These are phyloP conservation scores for Gallinago undulata DNA, from an alignment of 2,113 vertebrate genomes.

Conservation along the genomic window DNA sequence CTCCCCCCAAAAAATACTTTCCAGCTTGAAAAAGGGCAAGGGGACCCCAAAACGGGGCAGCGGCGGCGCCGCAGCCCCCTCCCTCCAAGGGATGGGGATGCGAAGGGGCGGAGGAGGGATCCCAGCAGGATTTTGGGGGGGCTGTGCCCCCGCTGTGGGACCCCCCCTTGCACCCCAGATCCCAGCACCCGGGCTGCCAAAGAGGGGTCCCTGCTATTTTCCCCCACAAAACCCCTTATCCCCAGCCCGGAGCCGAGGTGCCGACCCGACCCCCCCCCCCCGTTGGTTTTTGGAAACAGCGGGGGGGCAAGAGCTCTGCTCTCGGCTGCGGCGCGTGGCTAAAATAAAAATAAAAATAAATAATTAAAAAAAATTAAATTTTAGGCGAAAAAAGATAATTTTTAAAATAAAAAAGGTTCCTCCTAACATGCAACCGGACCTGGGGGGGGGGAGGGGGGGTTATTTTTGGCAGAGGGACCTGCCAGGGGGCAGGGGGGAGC, in stretches of 20 bases:
- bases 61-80: accelerated
- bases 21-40: neutral
- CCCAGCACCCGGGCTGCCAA: accelerated
- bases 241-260: neutral
- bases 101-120: neutral
- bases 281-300: neutral
- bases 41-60: neutral
- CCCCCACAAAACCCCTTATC: accelerated
- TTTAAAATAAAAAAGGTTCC: no score
- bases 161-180: neutral
- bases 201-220: accelerated
- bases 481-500: neutral
- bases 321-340: neutral
- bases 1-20: neutral
- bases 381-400: neutral
- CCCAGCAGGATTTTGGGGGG: neutral
- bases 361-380: no score
- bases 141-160: neutral
- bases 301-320: neutral
- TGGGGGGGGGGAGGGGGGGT: neutral
- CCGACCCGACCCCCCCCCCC: accelerated
- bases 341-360: neutral
- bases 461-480: neutral
- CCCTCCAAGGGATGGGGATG: neutral
- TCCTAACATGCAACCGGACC: neutral